Evolutionary conservation across 2,113 vertebrate genomes (phyloP), one percentile per base, ranked within the genome.

Genomic region (Caloenas nicobarica): DNA sequence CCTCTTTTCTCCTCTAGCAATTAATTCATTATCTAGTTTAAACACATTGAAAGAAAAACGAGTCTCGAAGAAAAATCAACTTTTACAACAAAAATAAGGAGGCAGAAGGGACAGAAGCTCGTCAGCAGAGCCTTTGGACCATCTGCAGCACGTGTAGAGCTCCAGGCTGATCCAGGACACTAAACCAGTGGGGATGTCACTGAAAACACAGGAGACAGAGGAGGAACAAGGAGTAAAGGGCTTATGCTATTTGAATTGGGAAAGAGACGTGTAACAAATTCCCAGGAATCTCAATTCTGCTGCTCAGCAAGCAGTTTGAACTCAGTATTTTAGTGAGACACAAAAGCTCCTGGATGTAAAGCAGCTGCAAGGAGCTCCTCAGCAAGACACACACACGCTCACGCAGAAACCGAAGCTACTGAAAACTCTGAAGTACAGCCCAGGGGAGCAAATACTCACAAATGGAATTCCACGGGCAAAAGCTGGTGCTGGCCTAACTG

Each of bases 401-500:
- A 7, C 11, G 4, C 40, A 81, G 24, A 33, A 56, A 60, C 33
- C 3, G 7, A 16, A 86, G 65, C 24, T 44, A 44, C 40, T 40
- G 34, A 57, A 19, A 78, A 31, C 50, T 29, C 34, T 10, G 28
- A n/a, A 25, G 70, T 5, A 48, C 44, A 51, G 50, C 12, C 44
- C 58, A 84, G 42, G 18, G 40, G 11, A 72, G 46, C 58, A 81
- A 56, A 72, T 7, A 25, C 38, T 33, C 1, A 0, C 0, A 0
- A 72, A 51, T 5, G 18, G 28, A 81, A 61, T 51, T 71, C 40
- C 40, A 16, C 1, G 28, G 31, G 34, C 26, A 81, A 50, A 57
- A 74, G 13, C 26, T 34, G 40, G 26, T 33, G 40, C 54, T 66
- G 51, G 48, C 48, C 23, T 26, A 62, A 65, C 17, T 56, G 33